Conservation (phyloP, 2,888 invertebrate species). For the Ctena decussata region DNA sequence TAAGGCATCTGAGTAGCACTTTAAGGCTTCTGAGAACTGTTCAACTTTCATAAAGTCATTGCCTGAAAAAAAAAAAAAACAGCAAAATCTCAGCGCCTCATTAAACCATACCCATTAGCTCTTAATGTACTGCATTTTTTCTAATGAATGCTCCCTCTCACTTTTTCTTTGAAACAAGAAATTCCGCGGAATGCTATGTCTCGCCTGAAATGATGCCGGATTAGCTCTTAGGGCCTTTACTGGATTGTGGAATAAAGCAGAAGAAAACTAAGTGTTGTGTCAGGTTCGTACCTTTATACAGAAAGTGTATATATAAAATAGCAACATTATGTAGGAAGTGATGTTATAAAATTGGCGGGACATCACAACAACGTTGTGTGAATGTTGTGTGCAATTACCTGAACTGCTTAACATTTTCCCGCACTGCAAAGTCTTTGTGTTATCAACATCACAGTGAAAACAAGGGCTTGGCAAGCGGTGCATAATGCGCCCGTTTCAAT, state of each 20-base stretch:
- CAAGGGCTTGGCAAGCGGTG: no score
- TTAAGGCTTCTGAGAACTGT: conserved; percentile 92
- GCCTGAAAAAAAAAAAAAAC: conserved; percentile 77
- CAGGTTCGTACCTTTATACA: not conserved
- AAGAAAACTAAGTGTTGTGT: not conserved
- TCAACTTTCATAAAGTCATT: conserved; percentile 94
- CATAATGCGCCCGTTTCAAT: no score
- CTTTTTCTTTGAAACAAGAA: not conserved
- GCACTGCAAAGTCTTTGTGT: not conserved
- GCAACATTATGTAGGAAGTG: not conserved
- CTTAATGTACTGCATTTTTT: not conserved
- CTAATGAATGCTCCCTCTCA: no score
- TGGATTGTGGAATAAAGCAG: not conserved
- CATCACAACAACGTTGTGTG: not conserved
- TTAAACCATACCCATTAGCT: no score
- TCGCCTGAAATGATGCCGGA: no score
- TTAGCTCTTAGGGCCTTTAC: no score
- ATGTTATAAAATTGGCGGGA: not conserved
- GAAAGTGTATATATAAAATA: not conserved
- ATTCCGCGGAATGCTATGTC: no score
- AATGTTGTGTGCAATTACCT: not conserved
- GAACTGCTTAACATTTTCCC: not conserved
- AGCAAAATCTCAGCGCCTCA: no score
- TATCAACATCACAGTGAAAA: not conserved
- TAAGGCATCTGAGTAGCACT: conserved; percentile 96